phyloP scores from a whole-genome alignment of 2,113 vertebrate species.

The Ophiodon elongatus region DNA sequence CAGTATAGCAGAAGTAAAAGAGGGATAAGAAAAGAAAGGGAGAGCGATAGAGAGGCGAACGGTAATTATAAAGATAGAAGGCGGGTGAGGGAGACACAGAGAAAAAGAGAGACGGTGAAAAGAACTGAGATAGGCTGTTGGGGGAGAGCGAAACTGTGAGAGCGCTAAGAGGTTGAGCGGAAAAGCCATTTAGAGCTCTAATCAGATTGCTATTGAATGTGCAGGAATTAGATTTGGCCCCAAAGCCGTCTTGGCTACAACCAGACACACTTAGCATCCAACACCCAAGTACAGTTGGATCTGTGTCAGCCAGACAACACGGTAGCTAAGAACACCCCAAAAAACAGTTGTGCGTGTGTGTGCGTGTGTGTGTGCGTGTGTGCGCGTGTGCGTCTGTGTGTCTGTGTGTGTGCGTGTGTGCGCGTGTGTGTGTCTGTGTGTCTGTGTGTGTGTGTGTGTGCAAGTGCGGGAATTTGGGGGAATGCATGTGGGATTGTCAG shows the following conservation, averaged over 20 bases:
- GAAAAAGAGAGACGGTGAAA: conserved; percentile 45
- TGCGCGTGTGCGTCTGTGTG: neutral
- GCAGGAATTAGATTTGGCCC: conserved; percentile 71
- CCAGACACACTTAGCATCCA: conserved; percentile 55
- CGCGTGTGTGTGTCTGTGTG: conserved; percentile 6
- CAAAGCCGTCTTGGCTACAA: conserved; percentile 46
- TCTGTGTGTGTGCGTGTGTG: neutral
- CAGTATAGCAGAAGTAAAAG: conserved; percentile 21
- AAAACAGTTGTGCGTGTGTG: conserved; percentile 3
- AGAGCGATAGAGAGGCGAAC: conserved; percentile 30
- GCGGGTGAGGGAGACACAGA: conserved; percentile 17
- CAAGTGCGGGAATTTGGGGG: neutral
- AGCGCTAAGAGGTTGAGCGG: conserved; percentile 75
- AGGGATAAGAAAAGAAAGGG: conserved; percentile 34
- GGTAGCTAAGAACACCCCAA: conserved; percentile 4
- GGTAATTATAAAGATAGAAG: conserved; percentile 66
- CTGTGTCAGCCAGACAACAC: conserved; percentile 47
- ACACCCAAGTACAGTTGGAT: conserved; percentile 45
- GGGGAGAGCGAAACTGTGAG: conserved; percentile 57
- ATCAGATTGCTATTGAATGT: conserved; percentile 82
- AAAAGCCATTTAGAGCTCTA: conserved; percentile 80
- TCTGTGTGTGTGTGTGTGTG: neutral
- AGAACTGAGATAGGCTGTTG: conserved; percentile 54
- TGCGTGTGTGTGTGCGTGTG: conserved; percentile 8
- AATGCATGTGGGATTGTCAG: neutral